Conservation (phyloP, 2,113 vertebrate genomes). For the Hystrix cristata region DNA sequence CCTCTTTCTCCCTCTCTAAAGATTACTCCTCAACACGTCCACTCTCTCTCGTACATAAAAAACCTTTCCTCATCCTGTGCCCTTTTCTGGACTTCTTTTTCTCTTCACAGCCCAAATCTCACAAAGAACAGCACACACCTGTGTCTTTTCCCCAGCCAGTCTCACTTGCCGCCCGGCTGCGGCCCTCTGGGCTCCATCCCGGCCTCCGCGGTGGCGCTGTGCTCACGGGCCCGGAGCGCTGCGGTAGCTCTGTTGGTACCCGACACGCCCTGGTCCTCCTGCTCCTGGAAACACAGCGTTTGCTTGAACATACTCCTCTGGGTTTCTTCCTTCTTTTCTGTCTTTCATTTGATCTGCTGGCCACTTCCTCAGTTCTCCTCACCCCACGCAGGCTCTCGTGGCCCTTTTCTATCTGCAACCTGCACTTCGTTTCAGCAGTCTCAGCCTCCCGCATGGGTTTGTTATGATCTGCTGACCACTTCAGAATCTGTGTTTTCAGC, state of each 20-base stretch:
- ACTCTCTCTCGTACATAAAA: neutral
- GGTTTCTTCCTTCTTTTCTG: neutral
- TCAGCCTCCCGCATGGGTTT: neutral
- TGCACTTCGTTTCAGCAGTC: neutral
- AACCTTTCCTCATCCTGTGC: neutral
- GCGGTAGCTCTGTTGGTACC: neutral
- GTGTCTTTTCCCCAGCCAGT: neutral
- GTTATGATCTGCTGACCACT: neutral
- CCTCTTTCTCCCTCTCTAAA: slow-evolving; percentile 14
- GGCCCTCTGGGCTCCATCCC: neutral
- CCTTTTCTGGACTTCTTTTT: neutral
- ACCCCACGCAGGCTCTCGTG: neutral
- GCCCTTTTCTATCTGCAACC: neutral
- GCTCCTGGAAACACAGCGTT: neutral
- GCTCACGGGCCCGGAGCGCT: neutral
- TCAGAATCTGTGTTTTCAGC: neutral
- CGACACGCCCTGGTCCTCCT: neutral
- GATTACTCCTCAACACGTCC: neutral
- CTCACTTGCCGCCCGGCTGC: neutral
- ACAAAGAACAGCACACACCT: neutral
- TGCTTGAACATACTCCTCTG: no score
- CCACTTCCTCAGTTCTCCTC: neutral
- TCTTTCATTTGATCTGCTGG: neutral
- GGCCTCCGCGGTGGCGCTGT: neutral
- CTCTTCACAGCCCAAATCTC: neutral